Percentiles rank a stretch among this genome's conserved stretches.
These are phyloP conservation scores for Scaptomyza pallida DNA, from an alignment of 1,140 invertebrate species.

Conservation along the genomic window DNA sequence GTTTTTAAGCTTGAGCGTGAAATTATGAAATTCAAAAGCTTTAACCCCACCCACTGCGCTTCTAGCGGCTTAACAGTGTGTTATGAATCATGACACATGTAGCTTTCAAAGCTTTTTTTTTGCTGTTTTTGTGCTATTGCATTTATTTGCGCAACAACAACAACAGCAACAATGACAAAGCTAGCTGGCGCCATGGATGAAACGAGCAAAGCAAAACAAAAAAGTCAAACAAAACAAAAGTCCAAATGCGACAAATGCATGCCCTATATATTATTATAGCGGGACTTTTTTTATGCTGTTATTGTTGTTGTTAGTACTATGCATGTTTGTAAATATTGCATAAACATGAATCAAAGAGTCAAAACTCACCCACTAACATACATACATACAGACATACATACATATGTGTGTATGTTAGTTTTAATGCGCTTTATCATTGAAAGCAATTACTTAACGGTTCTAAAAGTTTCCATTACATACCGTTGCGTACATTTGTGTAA, in stretches of 20 bases:
- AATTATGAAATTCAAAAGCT: constrained; percentile 23
- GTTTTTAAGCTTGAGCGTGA: not conserved
- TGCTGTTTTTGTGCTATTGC: constrained; percentile 15
- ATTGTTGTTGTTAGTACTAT: too few species aligned
- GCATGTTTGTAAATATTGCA: too few species aligned
- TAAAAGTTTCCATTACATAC: not conserved
- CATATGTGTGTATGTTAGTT: too few species aligned
- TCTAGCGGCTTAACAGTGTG: not conserved
- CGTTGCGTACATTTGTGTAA: not conserved
- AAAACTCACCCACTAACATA: too few species aligned
- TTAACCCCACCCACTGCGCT: not conserved
- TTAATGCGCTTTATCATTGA: too few species aligned
- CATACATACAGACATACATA: too few species aligned
- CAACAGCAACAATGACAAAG: not conserved
- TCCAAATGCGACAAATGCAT: not conserved
- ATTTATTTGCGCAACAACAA: constrained; percentile 13
- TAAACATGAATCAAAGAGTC: too few species aligned
- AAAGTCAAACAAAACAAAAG: not conserved
- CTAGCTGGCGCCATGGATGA: not conserved
- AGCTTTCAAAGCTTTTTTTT: constrained; percentile 14
- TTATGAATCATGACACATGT: not conserved
- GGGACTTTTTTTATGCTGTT: too few species aligned
- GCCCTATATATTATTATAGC: not conserved
- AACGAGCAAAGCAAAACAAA: not conserved
- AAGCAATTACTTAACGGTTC: too few species aligned